Base-by-base conservation (phyloP, 2,888 invertebrate species). In the Ochropleura plecta region DNA sequence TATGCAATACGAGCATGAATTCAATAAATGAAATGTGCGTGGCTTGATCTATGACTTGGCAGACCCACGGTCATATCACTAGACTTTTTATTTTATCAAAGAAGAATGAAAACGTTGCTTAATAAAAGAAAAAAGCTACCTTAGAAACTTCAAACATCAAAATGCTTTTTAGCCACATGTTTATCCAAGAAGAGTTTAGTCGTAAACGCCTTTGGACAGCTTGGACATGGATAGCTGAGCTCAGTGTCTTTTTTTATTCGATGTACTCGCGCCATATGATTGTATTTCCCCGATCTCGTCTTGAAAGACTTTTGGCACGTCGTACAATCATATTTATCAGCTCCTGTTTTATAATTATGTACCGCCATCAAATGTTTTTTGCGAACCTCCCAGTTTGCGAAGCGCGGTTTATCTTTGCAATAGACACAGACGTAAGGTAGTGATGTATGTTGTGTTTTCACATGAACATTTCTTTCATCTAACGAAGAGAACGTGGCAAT, bases 131-230 rank as follows among this genome's bases (percentile, higher is more conserved):
- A 40, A n/a, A 3, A 57, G 16, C 65, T 77, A 77, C 66, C 67
- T 76, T 66, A 9, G 53, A 65, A 67, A 68, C 59, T 79, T 92
- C 84, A 93, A 48, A 89, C 89, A 85, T 95, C 96, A 65, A 95
- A 95, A 89, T 97, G 97, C 85, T 97, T 97, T 88, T 95, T 96
- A 42, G 96, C 95, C 82, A 96, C 91, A 87, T 97, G 97, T 82
- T 96, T 96, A 81, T 97, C 97, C 87, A 97, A 89, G 87, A 97
- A 97, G 78, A 97, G 89, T 87, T 97, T 97, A 1, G 96, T 96
- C 3, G 96, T 97, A 83, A 97, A 97, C 7, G 96, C 96, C 85
- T 95, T 96, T 0, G 96, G 94, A 78, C 97, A 97, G 83, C 94
- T 94, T 14, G 94, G 92, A 83, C 97, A 97, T 5, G 95, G 94